Conservation (phyloP, 2,113 vertebrate species). For the Silurus asotus region DNA sequence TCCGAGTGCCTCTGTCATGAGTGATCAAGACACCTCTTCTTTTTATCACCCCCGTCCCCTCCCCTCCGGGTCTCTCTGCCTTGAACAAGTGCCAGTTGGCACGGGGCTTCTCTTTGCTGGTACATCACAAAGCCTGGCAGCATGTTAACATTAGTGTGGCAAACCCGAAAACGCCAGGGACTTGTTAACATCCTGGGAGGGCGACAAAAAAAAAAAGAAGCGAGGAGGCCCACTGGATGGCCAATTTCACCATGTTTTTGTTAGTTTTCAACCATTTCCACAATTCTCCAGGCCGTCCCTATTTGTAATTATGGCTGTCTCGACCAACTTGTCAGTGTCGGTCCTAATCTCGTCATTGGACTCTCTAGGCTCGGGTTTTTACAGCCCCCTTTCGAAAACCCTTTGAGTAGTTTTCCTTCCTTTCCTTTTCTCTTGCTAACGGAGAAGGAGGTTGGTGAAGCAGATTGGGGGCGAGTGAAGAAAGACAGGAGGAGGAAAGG, state of each 20-base stretch:
- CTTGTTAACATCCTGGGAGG: slow-evolving; percentile 44
- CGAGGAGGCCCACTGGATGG: slow-evolving; percentile 21
- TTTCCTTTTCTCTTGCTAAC: slow-evolving; percentile 6
- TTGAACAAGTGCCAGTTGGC: slow-evolving; percentile 54
- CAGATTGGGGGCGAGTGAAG: slow-evolving; percentile 33
- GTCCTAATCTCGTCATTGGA: slow-evolving; percentile 55
- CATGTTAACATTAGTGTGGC: slow-evolving; percentile 46
- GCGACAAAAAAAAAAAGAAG: background rate
- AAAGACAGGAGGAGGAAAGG: slow-evolving; percentile 37
- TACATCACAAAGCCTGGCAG: slow-evolving; percentile 49
- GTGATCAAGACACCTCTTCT: slow-evolving; percentile 17
- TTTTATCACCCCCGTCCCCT: slow-evolving; percentile 36
- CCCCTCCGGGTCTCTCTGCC: background rate
- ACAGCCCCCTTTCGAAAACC: slow-evolving; percentile 16
- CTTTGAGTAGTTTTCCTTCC: slow-evolving; percentile 26
- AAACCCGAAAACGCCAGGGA: slow-evolving; percentile 42
- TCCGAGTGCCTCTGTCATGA: slow-evolving; percentile 9
- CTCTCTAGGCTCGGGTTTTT: slow-evolving; percentile 1
- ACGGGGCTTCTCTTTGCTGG: slow-evolving; percentile 23
- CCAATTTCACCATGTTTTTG: slow-evolving; percentile 53
- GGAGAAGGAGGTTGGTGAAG: slow-evolving; percentile 7
- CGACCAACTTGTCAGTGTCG: slow-evolving; percentile 43
- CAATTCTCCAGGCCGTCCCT: slow-evolving; percentile 47
- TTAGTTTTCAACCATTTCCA: slow-evolving; percentile 51
- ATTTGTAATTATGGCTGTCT: slow-evolving; percentile 53